Evolutionary conservation across 53 echinoderm and acorn worm genomes (phyloP).

Genomic region (Stichopus horrens): DNA sequence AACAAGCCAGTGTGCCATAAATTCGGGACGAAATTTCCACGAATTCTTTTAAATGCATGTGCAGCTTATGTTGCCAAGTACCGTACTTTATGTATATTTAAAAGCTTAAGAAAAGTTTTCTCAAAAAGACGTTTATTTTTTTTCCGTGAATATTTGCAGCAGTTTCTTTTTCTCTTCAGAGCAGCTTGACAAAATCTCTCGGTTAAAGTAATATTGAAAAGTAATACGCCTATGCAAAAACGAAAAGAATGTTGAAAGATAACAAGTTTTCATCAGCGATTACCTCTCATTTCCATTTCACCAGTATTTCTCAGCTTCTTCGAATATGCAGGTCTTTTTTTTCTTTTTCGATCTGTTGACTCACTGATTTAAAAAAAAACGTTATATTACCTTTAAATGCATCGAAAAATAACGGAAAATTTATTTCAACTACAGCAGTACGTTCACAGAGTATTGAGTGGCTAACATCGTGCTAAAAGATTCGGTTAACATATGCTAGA

Average conservation of each 20-base stretch:
- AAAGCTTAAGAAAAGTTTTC: background rate
- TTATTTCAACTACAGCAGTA: too few relatives aligned
- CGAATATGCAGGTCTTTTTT: too few relatives aligned
- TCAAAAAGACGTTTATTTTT: background rate
- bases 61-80: background rate
- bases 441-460: too few relatives aligned
- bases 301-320: too few relatives aligned
- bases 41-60: background rate
- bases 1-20: too few relatives aligned
- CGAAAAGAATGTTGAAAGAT: too few relatives aligned
- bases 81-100: background rate
- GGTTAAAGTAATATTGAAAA: background rate
- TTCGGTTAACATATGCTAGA: too few relatives aligned
- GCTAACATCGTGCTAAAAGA: too few relatives aligned
- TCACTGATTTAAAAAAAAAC: background rate
- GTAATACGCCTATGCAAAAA: background rate
- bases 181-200: slow-evolving; percentile 1
- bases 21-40: background rate
- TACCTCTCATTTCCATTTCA: too few relatives aligned
- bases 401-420: too few relatives aligned
- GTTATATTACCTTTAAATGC: background rate
- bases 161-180: background rate
- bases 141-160: background rate
- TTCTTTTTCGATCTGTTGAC: background rate
- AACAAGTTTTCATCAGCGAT: too few relatives aligned